Conservation (phyloP, 2,797 vertebrate genomes). For the Apodemus agrarius region DNA sequence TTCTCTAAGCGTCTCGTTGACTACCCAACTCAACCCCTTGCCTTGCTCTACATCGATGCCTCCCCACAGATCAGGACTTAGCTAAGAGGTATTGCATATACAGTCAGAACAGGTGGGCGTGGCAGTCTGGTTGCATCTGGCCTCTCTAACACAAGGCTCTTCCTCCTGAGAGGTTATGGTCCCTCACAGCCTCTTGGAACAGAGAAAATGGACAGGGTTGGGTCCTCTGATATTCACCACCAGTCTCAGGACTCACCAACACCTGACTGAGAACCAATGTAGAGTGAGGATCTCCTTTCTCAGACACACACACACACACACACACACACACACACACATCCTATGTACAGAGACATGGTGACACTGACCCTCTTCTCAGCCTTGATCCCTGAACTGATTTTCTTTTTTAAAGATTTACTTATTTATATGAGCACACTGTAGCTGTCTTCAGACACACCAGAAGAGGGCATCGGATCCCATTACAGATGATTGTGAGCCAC, state of each 20-base stretch:
- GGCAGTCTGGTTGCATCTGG: background rate
- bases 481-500: no score
- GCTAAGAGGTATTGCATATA: background rate
- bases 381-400: no score
- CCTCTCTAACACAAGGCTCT: background rate
- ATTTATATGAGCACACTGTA: no score
- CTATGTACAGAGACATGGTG: no score
- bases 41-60: background rate
- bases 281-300: background rate
- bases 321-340: background rate
- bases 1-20: background rate
- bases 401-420: no score
- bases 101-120: background rate
- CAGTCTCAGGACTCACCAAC: background rate
- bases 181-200: slow-evolving; percentile 12
- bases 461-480: no score
- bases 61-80: background rate
- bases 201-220: background rate
- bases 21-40: background rate
- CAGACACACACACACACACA: background rate
- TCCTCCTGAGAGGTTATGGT: background rate
- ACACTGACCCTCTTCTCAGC: no score
- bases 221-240: background rate
- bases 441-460: no score
- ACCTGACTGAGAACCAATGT: background rate